Percentiles rank a stretch among this genome's conserved stretches.
Evolutionary conservation across 2,888 invertebrate genomes (phyloP).

Genomic region (Pyralis farinalis): DNA sequence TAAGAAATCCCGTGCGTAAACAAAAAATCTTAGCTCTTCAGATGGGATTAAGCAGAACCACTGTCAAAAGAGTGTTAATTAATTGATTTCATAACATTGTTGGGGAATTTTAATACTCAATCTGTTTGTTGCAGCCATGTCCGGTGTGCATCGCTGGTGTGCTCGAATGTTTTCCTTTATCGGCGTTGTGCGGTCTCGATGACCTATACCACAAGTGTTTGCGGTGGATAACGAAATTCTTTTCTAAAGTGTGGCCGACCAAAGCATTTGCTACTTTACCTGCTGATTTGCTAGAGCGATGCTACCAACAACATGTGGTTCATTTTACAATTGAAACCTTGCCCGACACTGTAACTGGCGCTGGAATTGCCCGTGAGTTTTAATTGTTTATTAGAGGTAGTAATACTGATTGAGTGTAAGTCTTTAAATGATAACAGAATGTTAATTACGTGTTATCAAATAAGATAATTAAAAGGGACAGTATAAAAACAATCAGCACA

Average conservation of each 20-base stretch:
- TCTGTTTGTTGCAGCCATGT: slow-evolving; percentile 87
- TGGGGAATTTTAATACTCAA: too few relatives aligned
- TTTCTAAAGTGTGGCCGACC: slow-evolving; percentile 93
- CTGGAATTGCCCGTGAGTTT: slow-evolving; percentile 84
- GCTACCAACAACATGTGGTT: slow-evolving; percentile 90
- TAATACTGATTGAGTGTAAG: background rate
- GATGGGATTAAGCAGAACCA: too few relatives aligned
- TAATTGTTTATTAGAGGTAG: background rate
- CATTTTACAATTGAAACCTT: slow-evolving; percentile 91
- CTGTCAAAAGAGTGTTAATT: too few relatives aligned
- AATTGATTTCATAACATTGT: too few relatives aligned
- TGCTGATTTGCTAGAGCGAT: slow-evolving; percentile 90
- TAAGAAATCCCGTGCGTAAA: too few relatives aligned
- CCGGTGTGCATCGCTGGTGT: slow-evolving; percentile 92
- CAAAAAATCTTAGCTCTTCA: too few relatives aligned
- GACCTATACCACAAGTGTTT: slow-evolving; percentile 93
- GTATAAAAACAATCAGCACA: too few relatives aligned
- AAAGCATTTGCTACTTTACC: slow-evolving; percentile 93
- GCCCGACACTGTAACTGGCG: slow-evolving; percentile 90
- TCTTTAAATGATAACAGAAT: background rate
- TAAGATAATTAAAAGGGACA: too few relatives aligned
- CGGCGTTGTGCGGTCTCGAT: slow-evolving; percentile 92
- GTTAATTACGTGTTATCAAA: too few relatives aligned
- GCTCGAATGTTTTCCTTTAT: slow-evolving; percentile 91
- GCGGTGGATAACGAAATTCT: slow-evolving; percentile 93